Base-by-base conservation (phyloP, 2,888 invertebrate species). In the Baccha elongata region DNA sequence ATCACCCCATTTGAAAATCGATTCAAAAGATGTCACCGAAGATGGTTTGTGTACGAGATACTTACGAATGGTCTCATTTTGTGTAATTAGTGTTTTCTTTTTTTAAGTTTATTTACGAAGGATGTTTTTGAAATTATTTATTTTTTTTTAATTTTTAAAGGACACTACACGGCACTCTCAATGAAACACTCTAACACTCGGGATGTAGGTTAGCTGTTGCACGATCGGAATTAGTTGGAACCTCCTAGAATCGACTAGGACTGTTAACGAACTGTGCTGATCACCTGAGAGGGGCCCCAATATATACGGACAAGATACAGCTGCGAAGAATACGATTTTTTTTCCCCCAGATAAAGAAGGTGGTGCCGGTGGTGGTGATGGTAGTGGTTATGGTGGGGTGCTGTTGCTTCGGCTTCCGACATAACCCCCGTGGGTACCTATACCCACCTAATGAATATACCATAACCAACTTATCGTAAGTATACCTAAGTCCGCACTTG, bases 211-310 rank as follows among this genome's bases (percentile, higher is more conserved):
- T 58, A 46, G 53, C 17, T 65, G 55, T 71, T 67, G 60, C 40
- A 71, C 69, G 68, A 68, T 76, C 55, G 80, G 65, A 74, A 62
- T 72, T 81, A 73, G 88, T 88, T 90, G 87, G 91, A 58, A 91
- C 91, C 91, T 91, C 91, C 91, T 91, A 91, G 91, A 90, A 88
- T 87, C 88, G 89, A 88, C 91, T 91, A 91, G 91, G 91, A 91
- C 91, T 91, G 91, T 91, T 90, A 89, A 90, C 90, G 88, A 91
- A 91, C 91, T 91, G 91, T 91, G 89, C 89, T 87, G 88, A 87
- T 88, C 87, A 86, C 85, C 86, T 87, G 87, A 87, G 87, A 87
- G 87, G 86, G 86, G 87, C 89, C 89, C 87, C 88, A 90, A 89
- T 91, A 89, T 91, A 91, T 91, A 91, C 88, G 67, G 53, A 23